Conservation (phyloP, 2,113 vertebrate genomes). For the Myiozetetes cayanensis region DNA sequence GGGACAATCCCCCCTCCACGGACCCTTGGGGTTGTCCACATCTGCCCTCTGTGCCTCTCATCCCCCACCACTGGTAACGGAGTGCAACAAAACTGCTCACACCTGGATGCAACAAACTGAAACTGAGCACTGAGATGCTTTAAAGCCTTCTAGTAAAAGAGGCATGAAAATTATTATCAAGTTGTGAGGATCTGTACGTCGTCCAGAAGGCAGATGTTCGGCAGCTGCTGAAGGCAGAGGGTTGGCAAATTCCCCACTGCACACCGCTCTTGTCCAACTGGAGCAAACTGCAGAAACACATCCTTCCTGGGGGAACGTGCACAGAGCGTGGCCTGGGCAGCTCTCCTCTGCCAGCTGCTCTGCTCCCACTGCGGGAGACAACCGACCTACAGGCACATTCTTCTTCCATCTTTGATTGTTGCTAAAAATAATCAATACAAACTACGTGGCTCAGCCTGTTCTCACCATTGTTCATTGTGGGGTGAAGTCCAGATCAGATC, state of each 20-base stretch:
- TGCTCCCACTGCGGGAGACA: not conserved
- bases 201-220: not conserved
- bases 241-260: not conserved
- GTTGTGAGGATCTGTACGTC: not conserved
- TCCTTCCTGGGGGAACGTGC: not conserved
- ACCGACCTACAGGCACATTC: not conserved
- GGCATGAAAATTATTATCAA: not conserved
- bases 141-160: not conserved
- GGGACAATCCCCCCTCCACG: accelerated
- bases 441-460: not conserved
- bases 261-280: not conserved
- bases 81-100: not conserved
- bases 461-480: not conserved
- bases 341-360: not conserved
- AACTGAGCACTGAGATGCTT: not conserved
- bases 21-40: not conserved
- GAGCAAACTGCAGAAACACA: not conserved
- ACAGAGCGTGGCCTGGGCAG: not conserved
- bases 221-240: constrained; percentile 14
- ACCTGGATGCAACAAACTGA: not conserved
- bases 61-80: not conserved
- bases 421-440: not conserved
- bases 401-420: not conserved
- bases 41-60: not conserved
- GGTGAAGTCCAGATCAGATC: not conserved